These are phyloP conservation scores for Chrysochloris asiatica DNA, from an alignment of 2,113 vertebrate species.

Conservation along the genomic window DNA sequence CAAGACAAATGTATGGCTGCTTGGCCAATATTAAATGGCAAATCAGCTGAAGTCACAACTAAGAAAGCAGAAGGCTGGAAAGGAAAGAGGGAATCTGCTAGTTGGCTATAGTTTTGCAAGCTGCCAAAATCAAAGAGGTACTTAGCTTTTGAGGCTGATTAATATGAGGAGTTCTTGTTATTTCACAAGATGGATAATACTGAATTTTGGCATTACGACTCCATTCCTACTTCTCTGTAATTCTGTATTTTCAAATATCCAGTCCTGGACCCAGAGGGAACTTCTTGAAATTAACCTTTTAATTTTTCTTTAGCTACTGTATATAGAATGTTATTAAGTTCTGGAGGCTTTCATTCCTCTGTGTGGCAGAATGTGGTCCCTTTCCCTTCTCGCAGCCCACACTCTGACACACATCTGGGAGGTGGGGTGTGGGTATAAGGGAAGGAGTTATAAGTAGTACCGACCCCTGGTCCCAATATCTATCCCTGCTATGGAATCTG, in stretches of 20 bases:
- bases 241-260: constrained; percentile 35
- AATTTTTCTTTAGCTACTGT: not conserved
- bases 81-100: constrained; percentile 43
- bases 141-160: constrained; percentile 30
- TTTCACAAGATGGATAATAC: constrained; percentile 36
- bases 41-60: constrained; percentile 69
- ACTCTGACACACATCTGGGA: not conserved
- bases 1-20: constrained; percentile 40
- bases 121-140: constrained; percentile 50
- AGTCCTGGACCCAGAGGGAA: not conserved
- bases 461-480: not conserved
- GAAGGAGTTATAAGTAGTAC: too few species aligned
- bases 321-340: not conserved
- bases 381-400: not conserved
- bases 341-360: not conserved
- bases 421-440: not conserved
- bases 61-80: constrained; percentile 52
- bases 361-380: not conserved
- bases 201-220: not conserved
- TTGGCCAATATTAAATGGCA: constrained; percentile 64
- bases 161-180: constrained; percentile 36
- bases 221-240: not conserved
- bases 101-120: constrained; percentile 42
- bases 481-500: not conserved
- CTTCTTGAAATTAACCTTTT: constrained; percentile 11